phyloP scores from a whole-genome alignment of 2,888 invertebrate genomes.

The Flabesymbios commensalis region DNA sequence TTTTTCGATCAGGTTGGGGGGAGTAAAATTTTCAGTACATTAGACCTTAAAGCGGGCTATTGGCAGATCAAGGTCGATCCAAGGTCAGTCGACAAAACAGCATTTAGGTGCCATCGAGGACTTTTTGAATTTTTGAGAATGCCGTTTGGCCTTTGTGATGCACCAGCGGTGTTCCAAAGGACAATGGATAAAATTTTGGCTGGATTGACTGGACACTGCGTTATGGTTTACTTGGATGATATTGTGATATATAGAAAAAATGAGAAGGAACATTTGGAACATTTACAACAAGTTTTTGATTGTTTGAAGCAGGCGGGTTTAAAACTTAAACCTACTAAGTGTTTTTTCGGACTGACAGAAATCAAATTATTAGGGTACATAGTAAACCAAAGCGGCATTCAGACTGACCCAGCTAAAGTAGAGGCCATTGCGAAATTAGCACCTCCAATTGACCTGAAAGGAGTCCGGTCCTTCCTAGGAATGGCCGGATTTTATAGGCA shows the following conservation, averaged over 20 bases:
- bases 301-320: neutral
- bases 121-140: slow-evolving; percentile 11
- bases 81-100: neutral
- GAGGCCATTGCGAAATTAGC: neutral
- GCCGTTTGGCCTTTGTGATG: slow-evolving; percentile 15
- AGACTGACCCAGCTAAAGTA: slow-evolving; percentile 11
- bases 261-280: neutral
- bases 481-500: slow-evolving; percentile 10
- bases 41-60: slow-evolving; percentile 5
- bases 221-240: slow-evolving; percentile 3
- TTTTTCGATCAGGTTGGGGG: slow-evolving; percentile 2
- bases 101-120: slow-evolving; percentile 12
- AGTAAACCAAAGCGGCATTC: neutral
- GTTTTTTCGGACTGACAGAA: neutral
- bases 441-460: neutral
- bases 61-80: neutral
- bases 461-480: slow-evolving; percentile 12
- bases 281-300: slow-evolving; percentile 1
- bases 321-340: neutral
- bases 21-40: slow-evolving; percentile 2
- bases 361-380: slow-evolving; percentile 7
- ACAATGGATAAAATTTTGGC: slow-evolving; percentile 5
- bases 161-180: slow-evolving; percentile 10
- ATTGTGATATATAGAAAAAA: neutral
- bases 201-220: neutral